phyloP scores from a whole-genome alignment of 2,113 vertebrate species.

The Pantherophis guttatus region DNA sequence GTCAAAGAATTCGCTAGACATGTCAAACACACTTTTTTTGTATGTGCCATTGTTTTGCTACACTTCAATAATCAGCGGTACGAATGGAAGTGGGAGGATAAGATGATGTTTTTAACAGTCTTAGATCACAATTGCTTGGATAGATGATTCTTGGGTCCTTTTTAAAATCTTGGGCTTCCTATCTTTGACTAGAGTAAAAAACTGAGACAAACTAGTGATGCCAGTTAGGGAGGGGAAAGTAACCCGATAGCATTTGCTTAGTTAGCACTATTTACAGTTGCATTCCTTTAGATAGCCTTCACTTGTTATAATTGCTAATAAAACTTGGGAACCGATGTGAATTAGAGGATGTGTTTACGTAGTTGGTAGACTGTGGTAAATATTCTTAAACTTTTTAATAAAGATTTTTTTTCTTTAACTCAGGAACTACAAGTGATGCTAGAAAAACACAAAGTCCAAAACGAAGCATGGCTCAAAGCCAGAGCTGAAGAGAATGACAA shows the following conservation, averaged over 20 bases:
- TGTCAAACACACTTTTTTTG: neutral
- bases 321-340: neutral
- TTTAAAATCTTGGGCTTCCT: neutral
- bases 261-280: neutral
- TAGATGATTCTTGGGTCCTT: neutral
- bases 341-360: neutral
- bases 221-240: neutral
- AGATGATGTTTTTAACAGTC: neutral
- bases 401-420: slow-evolving; percentile 28
- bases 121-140: neutral
- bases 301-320: neutral
- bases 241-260: neutral
- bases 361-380: neutral
- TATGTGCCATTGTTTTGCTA: neutral
- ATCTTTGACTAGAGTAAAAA: neutral
- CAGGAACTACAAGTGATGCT: slow-evolving; percentile 72
- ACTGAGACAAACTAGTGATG: neutral
- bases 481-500: slow-evolving; percentile 71
- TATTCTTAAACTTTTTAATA: neutral
- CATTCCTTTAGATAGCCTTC: neutral
- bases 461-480: slow-evolving; percentile 70
- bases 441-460: slow-evolving; percentile 70
- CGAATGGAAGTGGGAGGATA: neutral
- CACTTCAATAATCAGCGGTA: neutral
- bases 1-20: neutral